phyloP scores from a whole-genome alignment of 2,888 invertebrate species.

The Pomacea canaliculata region DNA sequence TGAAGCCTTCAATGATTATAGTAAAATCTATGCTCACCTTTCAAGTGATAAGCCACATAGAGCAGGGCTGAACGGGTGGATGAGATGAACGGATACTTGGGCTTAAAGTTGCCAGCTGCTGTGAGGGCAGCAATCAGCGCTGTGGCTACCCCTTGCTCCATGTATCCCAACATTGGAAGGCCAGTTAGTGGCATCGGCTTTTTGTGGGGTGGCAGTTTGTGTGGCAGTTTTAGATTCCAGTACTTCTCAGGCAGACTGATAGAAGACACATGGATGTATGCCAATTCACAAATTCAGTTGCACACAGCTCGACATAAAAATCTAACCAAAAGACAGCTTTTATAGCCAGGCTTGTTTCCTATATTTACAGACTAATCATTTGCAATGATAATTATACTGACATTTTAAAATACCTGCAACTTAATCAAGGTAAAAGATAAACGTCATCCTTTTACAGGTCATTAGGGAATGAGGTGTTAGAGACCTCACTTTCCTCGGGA shows the following conservation, averaged over 20 bases:
- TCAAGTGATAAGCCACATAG: slow-evolving; percentile 69
- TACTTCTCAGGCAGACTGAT: slow-evolving; percentile 67
- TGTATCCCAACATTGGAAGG: slow-evolving; percentile 69
- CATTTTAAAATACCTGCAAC: too few relatives aligned
- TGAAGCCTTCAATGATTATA: too few relatives aligned
- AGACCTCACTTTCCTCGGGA: too few relatives aligned
- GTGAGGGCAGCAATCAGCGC: slow-evolving; percentile 67
- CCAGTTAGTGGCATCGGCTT: slow-evolving; percentile 57
- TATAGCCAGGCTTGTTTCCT: too few relatives aligned
- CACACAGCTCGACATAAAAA: too few relatives aligned
- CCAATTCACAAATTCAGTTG: too few relatives aligned
- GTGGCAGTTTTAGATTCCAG: slow-evolving; percentile 64
- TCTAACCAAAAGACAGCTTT: too few relatives aligned
- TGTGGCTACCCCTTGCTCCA: slow-evolving; percentile 68
- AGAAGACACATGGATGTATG: background rate
- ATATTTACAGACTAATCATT: too few relatives aligned
- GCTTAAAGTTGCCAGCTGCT: slow-evolving; percentile 67
- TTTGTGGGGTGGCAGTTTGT: slow-evolving; percentile 68
- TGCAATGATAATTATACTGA: too few relatives aligned
- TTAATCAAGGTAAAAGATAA: too few relatives aligned
- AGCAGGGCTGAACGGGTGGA: slow-evolving; percentile 66
- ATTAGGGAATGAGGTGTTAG: too few relatives aligned
- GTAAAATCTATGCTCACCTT: slow-evolving; percentile 55
- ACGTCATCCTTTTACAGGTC: too few relatives aligned
- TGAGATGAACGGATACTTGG: slow-evolving; percentile 70